Percentiles rank a stretch among this genome's conserved stretches.
These are phyloP conservation scores for Drosophila mercatorum DNA, from an alignment of 2,888 invertebrate genomes.

Conservation along the genomic window DNA sequence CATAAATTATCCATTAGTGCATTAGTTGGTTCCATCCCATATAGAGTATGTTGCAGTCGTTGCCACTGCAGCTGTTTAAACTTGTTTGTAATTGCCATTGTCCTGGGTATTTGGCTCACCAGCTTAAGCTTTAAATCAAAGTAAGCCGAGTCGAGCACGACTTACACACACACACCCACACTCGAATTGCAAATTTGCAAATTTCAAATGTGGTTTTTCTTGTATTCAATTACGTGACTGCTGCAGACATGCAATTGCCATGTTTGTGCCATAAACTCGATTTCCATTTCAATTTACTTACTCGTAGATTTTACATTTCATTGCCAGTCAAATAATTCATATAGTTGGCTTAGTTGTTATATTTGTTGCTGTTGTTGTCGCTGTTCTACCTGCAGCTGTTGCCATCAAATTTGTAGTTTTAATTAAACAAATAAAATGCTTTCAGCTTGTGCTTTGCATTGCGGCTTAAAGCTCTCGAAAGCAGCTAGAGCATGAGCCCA, in stretches of 20 bases:
- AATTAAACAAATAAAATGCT: slow-evolving; percentile 61
- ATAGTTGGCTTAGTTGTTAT: slow-evolving; percentile 10
- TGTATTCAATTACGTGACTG: slow-evolving; percentile 72
- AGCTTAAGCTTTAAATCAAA: not conserved
- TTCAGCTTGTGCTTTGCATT: slow-evolving; percentile 22
- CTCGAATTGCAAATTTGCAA: slow-evolving; percentile 41
- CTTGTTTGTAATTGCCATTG: slow-evolving; percentile 38
- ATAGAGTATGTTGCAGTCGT: not conserved
- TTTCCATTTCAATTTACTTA: slow-evolving; percentile 62
- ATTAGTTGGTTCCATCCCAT: too few relatives aligned
- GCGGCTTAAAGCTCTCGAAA: slow-evolving; percentile 16
- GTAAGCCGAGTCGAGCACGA: slow-evolving; percentile 1
- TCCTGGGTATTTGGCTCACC: slow-evolving; percentile 9
- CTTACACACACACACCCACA: slow-evolving; percentile 9
- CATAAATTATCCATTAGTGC: too few relatives aligned
- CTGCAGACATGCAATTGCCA: slow-evolving; percentile 31
- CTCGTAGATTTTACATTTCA: slow-evolving; percentile 52
- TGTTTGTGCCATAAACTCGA: slow-evolving; percentile 44
- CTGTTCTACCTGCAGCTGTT: slow-evolving; percentile 42
- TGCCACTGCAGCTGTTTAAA: not conserved
- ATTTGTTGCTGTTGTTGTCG: not conserved
- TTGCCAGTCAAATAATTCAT: slow-evolving; percentile 45
- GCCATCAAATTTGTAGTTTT: slow-evolving; percentile 51
- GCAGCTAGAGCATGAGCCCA: slow-evolving; percentile 1
- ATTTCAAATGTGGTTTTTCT: slow-evolving; percentile 57